These are phyloP conservation scores for Podiceps cristatus DNA, from an alignment of 2,113 vertebrate species.

Conservation along the genomic window DNA sequence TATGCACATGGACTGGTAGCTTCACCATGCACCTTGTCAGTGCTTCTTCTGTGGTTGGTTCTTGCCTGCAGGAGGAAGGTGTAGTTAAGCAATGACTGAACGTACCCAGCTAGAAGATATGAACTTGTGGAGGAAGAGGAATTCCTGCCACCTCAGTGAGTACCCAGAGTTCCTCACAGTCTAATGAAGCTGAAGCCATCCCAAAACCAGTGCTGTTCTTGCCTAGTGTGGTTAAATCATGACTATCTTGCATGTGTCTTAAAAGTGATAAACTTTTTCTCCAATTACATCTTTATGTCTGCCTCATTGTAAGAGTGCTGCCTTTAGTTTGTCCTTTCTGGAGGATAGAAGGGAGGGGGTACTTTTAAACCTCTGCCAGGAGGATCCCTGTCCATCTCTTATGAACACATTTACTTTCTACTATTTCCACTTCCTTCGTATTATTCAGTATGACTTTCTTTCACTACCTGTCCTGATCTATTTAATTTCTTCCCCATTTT, in stretches of 20 bases:
- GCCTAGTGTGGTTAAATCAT: neutral
- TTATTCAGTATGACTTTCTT: neutral
- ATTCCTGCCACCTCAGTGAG: neutral
- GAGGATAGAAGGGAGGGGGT: neutral
- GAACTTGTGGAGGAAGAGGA: neutral
- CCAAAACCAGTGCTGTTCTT: neutral
- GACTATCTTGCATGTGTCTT: neutral
- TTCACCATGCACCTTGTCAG: neutral
- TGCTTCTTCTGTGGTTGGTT: neutral
- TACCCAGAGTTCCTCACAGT: neutral
- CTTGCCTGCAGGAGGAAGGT: neutral
- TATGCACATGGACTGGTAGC: neutral
- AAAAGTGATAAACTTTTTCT: neutral
- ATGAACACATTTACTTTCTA: neutral
- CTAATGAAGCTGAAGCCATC: neutral
- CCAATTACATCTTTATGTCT: neutral
- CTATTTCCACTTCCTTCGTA: neutral
- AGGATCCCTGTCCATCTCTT: fast-evolving
- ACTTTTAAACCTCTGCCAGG: neutral
- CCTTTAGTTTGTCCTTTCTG: neutral
- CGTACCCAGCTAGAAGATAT: neutral
- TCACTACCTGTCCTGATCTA: neutral
- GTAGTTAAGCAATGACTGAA: neutral
- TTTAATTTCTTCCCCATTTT: neutral
- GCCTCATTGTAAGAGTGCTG: neutral